Percentiles rank a stretch among this genome's conserved stretches.
Conservation (phyloP, 30 jellyfish, hydroid and myxozoan genomes). For the Morbakka virulenta region DNA sequence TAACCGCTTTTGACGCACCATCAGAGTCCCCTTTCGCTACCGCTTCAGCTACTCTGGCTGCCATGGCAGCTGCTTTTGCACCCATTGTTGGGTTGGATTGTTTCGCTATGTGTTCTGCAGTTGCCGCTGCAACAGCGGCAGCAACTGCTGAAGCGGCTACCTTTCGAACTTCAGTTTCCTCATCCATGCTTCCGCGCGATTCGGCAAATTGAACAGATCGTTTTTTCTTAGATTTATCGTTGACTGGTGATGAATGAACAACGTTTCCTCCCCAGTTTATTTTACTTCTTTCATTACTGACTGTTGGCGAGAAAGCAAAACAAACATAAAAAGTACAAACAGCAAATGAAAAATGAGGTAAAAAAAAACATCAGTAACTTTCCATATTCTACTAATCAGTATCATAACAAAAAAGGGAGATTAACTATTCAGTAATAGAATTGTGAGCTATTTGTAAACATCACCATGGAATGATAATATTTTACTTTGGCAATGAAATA, state of each 20-base stretch:
- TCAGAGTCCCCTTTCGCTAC: slow-evolving; percentile 97
- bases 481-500: too few relatives aligned
- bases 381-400: too few relatives aligned
- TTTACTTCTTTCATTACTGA: not conserved
- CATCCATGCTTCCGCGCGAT: slow-evolving; percentile 52
- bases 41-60: slow-evolving; percentile 97
- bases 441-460: too few relatives aligned
- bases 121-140: slow-evolving; percentile 97
- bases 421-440: too few relatives aligned
- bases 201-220: slow-evolving; percentile 86
- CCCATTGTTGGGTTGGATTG: slow-evolving; percentile 98
- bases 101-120: slow-evolving; percentile 96
- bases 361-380: too few relatives aligned
- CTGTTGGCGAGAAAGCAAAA: too few relatives aligned
- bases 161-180: slow-evolving; percentile 64
- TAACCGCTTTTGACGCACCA: slow-evolving; percentile 93
- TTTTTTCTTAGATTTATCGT: slow-evolving; percentile 64
- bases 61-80: slow-evolving; percentile 99
- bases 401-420: too few relatives aligned
- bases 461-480: too few relatives aligned
- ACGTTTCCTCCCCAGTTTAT: too few relatives aligned
- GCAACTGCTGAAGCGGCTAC: slow-evolving; percentile 94
- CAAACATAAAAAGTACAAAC: too few relatives aligned
- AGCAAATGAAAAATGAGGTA: too few relatives aligned
- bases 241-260: too few relatives aligned